Evolutionary conservation across 2,113 vertebrate genomes (phyloP).

Genomic region (Brachypteracias leptosomus): DNA sequence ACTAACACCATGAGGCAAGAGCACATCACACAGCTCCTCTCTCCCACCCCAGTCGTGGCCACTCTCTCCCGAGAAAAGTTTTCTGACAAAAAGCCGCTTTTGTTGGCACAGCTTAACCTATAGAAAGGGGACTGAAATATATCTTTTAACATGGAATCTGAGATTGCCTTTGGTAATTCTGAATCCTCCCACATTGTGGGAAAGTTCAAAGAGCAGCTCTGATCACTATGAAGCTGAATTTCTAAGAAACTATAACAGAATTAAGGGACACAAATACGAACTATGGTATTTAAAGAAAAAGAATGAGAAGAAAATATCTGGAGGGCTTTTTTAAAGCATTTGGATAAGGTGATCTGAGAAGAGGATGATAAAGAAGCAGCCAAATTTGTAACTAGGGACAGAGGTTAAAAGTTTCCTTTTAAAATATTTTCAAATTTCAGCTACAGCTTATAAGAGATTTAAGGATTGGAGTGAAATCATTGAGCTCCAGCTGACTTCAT

Average conservation of each 20-base stretch:
- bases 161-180: neutral
- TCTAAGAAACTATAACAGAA: neutral
- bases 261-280: neutral
- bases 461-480: neutral
- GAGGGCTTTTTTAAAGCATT: neutral
- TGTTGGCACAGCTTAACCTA: neutral
- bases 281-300: neutral
- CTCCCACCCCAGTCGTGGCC: fast-evolving
- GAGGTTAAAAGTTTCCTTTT: neutral
- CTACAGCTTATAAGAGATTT: neutral
- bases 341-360: neutral
- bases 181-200: neutral
- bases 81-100: neutral
- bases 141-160: neutral
- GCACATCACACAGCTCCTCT: neutral
- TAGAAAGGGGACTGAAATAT: neutral
- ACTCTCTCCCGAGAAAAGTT: neutral
- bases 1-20: neutral
- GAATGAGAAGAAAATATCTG: neutral
- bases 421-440: neutral
- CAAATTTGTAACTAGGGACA: neutral
- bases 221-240: neutral
- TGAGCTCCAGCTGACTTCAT: conserved; percentile 19
- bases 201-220: conserved; percentile 8
- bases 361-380: neutral